Evolutionary conservation across 2,888 invertebrate species (phyloP).

Genomic region (Aleiodes alternator): DNA sequence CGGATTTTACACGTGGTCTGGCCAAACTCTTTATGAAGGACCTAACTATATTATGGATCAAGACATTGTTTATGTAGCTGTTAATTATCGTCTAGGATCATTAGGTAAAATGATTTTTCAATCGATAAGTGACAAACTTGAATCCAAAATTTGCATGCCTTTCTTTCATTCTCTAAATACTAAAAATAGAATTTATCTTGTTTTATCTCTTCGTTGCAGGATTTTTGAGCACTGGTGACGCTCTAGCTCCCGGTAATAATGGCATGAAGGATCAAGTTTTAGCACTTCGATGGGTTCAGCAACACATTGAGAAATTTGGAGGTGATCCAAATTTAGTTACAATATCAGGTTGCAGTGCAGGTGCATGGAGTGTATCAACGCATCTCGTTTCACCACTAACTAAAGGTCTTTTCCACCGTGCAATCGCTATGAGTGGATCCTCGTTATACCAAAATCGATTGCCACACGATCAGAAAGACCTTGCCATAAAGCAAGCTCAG

Average conservation of each 20-base stretch:
- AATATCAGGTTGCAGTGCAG: conserved; percentile 78
- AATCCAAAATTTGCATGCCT: too few species aligned
- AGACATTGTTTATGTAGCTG: conserved; percentile 68
- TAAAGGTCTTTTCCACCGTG: conserved; percentile 82
- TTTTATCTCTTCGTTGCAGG: conserved; percentile 69
- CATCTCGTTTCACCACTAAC: conserved; percentile 80
- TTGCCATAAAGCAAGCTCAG: conserved; percentile 80
- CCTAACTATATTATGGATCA: conserved; percentile 68
- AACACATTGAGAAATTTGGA: conserved; percentile 81
- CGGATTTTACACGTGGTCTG: conserved; percentile 80
- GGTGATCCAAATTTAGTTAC: conserved; percentile 82
- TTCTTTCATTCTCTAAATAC: too few species aligned
- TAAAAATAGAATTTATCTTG: not conserved
- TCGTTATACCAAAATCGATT: conserved; percentile 78
- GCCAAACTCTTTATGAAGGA: conserved; percentile 76
- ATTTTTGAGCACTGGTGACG: conserved; percentile 80
- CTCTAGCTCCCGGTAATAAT: conserved; percentile 81
- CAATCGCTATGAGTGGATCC: conserved; percentile 82
- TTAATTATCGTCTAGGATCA: conserved; percentile 68
- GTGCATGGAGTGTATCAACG: conserved; percentile 72
- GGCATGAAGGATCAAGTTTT: conserved; percentile 83
- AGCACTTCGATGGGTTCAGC: conserved; percentile 81
- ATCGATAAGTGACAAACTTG: too few species aligned
- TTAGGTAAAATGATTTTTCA: conserved; percentile 62
- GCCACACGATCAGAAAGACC: conserved; percentile 76